These are phyloP conservation scores for Hycleus phaleratus DNA, from an alignment of 1,140 invertebrate genomes.

Conservation along the genomic window DNA sequence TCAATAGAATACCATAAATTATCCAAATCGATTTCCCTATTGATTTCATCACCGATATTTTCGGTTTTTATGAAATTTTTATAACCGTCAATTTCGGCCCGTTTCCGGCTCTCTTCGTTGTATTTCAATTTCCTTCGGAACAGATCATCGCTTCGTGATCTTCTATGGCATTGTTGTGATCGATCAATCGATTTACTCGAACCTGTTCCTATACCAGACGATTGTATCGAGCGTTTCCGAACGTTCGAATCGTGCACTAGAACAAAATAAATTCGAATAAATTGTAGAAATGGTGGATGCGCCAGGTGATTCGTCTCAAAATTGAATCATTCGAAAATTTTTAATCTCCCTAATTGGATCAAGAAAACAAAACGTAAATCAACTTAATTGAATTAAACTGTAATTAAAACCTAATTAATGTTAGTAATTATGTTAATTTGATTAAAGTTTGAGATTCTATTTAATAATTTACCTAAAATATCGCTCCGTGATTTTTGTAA, in stretches of 20 bases:
- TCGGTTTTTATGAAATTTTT: constrained; percentile 23
- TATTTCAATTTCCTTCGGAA: constrained; percentile 25
- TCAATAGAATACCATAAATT: too few species aligned
- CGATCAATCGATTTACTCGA: neutral
- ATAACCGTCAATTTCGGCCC: constrained; percentile 28
- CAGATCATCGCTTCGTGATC: constrained; percentile 24
- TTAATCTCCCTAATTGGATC: too few species aligned
- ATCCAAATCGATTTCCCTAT: neutral
- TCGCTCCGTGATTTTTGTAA: constrained; percentile 13
- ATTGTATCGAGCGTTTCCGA: neutral
- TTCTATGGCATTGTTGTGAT: neutral
- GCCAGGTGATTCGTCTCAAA: too few species aligned
- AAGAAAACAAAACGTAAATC: too few species aligned
- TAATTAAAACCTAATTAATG: too few species aligned
- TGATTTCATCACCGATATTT: neutral
- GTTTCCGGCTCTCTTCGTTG: constrained; percentile 27
- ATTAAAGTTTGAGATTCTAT: too few species aligned
- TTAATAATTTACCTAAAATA: neutral
- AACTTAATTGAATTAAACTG: too few species aligned
- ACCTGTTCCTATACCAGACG: too few species aligned
- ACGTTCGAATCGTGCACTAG: neutral
- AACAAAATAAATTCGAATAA: neutral
- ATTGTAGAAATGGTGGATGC: neutral
- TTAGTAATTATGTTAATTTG: too few species aligned
- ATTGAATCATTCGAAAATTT: too few species aligned